phyloP scores from a whole-genome alignment of 2,113 vertebrate genomes.

The Otus sunia region DNA sequence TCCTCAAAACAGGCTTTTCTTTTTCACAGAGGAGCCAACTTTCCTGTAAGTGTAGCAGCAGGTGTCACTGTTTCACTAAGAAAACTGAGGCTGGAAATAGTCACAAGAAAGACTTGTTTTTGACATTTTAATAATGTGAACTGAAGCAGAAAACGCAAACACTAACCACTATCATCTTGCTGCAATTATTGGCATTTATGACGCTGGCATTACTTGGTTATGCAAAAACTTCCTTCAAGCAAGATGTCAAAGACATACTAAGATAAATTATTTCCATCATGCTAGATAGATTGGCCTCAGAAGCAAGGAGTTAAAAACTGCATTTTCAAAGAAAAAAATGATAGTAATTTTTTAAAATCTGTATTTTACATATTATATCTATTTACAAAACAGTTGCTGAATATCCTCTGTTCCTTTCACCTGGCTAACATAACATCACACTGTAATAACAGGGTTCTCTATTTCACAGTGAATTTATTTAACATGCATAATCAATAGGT shows the following conservation, averaged over 20 bases:
- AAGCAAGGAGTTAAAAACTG: not conserved
- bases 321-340: not conserved
- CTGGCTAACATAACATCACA: not conserved
- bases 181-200: not conserved
- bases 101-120: conserved; percentile 13
- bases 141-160: not conserved
- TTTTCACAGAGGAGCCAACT: not conserved
- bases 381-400: not conserved
- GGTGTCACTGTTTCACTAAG: conserved; percentile 48
- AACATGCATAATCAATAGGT: not conserved
- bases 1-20: not conserved
- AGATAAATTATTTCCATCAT: not conserved
- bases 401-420: not conserved
- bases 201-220: not conserved
- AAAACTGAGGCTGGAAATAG: not conserved
- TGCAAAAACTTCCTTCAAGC: not conserved
- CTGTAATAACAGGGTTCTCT: not conserved
- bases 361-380: not conserved
- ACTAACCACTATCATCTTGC: not conserved
- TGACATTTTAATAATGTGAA: not conserved
- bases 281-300: not conserved
- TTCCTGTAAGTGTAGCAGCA: not conserved
- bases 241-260: not conserved
- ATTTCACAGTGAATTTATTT: not conserved
- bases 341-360: too few relatives aligned